These are phyloP conservation scores for Drosophila watanabei DNA, from an alignment of 1,140 invertebrate species.

Conservation along the genomic window DNA sequence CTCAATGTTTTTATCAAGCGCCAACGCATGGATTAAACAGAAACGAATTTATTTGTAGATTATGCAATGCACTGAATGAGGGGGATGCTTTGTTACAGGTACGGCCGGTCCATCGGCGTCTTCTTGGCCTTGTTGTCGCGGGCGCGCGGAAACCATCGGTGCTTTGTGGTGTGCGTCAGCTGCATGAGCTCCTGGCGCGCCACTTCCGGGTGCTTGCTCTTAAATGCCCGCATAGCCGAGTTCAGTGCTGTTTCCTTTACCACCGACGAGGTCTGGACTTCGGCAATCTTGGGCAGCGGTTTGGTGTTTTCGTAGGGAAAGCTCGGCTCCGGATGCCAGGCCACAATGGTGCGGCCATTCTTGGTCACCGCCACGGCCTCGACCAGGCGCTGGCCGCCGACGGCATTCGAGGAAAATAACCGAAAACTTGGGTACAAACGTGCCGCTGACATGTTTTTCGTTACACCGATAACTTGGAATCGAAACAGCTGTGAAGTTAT, in stretches of 20 bases:
- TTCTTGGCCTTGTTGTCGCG: constrained; percentile 89
- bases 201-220: constrained; percentile 87
- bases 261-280: constrained; percentile 85
- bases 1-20: constrained; percentile 85
- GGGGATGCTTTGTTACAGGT: constrained; percentile 87
- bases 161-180: constrained; percentile 92
- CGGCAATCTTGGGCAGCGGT: constrained; percentile 88
- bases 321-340: constrained; percentile 93
- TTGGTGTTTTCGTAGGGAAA: constrained; percentile 94
- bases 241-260: constrained; percentile 89
- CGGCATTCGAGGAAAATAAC: constrained; percentile 74
- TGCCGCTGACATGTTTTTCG: constrained; percentile 61
- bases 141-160: constrained; percentile 91
- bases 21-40: constrained; percentile 64
- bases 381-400: constrained; percentile 74
- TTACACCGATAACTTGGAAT: constrained; percentile 1
- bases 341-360: constrained; percentile 92
- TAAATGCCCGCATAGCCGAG: constrained; percentile 89
- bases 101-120: constrained; percentile 90
- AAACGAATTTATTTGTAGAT: constrained; percentile 52
- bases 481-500: constrained; percentile 17
- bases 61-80: constrained; percentile 59
- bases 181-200: constrained; percentile 90
- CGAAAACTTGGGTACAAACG: constrained; percentile 66
- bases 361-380: constrained; percentile 89